A percentile compares a stretch with the other conserved stretches of the same genome.
These are phyloP conservation scores for Centropus unirufus DNA, from an alignment of 2,113 vertebrate genomes.

Conservation along the genomic window DNA sequence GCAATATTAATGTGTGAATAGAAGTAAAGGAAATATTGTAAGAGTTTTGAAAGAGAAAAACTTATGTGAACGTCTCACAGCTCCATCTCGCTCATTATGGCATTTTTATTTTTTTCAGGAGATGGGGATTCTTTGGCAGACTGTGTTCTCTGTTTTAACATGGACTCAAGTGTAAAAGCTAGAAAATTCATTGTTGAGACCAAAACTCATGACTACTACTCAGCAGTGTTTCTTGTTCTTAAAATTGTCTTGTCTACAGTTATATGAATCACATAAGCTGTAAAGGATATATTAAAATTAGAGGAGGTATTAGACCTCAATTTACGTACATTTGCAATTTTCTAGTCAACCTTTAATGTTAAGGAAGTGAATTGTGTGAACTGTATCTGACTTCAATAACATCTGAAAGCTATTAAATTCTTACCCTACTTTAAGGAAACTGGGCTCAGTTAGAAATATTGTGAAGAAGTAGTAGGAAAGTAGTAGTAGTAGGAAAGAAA, in stretches of 20 bases:
- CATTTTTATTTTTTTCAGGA: neutral
- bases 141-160: neutral
- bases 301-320: neutral
- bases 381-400: neutral
- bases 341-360: neutral
- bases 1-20: neutral
- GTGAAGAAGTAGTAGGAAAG: neutral
- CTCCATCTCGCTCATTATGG: neutral
- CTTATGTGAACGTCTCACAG: neutral
- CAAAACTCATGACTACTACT: neutral
- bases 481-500: neutral
- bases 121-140: neutral
- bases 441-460: accelerated
- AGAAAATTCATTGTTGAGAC: neutral
- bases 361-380: neutral
- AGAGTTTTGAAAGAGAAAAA: neutral
- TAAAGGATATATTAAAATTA: neutral
- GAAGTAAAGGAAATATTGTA: neutral
- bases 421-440: neutral
- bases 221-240: neutral
- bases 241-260: neutral
- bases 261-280: neutral
- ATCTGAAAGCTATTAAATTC: neutral
- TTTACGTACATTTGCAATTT: neutral
- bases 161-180: neutral